Percentiles rank a stretch among this genome's conserved stretches.
These are phyloP conservation scores for Ligdia adustata DNA, from an alignment of 2,888 invertebrate species.

Conservation along the genomic window DNA sequence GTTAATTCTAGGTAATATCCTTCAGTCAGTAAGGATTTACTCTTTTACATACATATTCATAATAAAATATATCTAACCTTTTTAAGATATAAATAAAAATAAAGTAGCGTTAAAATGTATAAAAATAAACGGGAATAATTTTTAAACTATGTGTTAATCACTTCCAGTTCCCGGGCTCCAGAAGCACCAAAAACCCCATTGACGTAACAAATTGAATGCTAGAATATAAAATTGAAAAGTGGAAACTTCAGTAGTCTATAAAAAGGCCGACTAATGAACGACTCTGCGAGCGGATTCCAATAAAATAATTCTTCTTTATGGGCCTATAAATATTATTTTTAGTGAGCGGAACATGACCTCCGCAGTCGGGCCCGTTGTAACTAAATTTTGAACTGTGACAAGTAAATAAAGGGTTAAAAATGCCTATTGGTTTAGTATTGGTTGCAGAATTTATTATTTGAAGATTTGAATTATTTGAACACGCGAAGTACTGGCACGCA, in stretches of 20 bases:
- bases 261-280: conserved; percentile 14
- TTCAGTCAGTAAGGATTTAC: too few species aligned
- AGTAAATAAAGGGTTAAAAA: conserved; percentile 1
- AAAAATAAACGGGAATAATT: too few species aligned
- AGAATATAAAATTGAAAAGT: conserved; percentile 16
- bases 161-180: not conserved
- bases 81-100: too few species aligned
- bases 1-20: too few species aligned
- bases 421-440: not conserved
- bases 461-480: too few species aligned
- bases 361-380: conserved; percentile 3
- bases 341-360: conserved; percentile 19
- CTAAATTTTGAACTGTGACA: conserved; percentile 14
- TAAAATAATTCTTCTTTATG: conserved; percentile 26
- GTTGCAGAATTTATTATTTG: not conserved
- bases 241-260: conserved; percentile 11
- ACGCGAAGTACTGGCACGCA: too few species aligned
- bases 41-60: too few species aligned
- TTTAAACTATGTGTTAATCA: too few species aligned
- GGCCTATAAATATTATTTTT: conserved; percentile 25
- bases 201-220: conserved; percentile 4
- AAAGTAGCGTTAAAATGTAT: too few species aligned
- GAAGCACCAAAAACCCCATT: not conserved
- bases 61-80: too few species aligned
- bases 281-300: conserved; percentile 9